Evolutionary conservation across 2,113 vertebrate species (phyloP).

Genomic region (Zootoca vivipara): DNA sequence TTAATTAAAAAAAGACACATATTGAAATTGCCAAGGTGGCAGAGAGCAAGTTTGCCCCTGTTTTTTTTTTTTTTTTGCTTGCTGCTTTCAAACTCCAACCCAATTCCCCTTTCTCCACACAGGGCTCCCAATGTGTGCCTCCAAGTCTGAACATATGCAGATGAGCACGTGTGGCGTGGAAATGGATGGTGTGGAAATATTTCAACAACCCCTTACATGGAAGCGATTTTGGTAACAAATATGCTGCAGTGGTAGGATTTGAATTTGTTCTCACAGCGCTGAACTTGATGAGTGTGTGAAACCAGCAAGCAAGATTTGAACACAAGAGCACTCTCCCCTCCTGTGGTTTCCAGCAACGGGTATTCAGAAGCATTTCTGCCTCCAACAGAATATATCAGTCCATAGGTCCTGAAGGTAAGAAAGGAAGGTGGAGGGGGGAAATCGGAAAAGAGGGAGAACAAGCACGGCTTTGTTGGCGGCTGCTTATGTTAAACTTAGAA

Average conservation of each 20-base stretch:
- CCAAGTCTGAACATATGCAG: background rate
- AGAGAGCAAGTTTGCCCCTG: too few species aligned
- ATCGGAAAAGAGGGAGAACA: background rate
- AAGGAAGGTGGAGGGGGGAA: background rate
- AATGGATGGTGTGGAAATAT: background rate
- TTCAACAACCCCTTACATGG: background rate
- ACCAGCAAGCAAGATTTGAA: too few species aligned
- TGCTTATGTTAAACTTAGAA: slow-evolving; percentile 25
- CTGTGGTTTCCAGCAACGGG: too few species aligned
- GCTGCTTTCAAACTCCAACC: background rate
- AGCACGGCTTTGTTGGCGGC: background rate
- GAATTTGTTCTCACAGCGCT: too few species aligned
- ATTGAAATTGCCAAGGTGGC: background rate
- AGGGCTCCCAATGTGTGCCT: background rate
- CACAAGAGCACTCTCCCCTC: too few species aligned
- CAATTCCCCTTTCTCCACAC: background rate
- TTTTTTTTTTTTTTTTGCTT: background rate
- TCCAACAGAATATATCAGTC: background rate
- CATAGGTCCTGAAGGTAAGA: background rate
- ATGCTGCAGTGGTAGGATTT: too few species aligned
- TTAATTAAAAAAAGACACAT: too few species aligned
- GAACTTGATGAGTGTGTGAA: too few species aligned
- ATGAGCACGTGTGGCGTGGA: background rate
- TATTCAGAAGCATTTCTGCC: too few species aligned
- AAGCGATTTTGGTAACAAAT: background rate